phyloP scores from a whole-genome alignment of 2,113 vertebrate species.

The Fregetta grallaria region DNA sequence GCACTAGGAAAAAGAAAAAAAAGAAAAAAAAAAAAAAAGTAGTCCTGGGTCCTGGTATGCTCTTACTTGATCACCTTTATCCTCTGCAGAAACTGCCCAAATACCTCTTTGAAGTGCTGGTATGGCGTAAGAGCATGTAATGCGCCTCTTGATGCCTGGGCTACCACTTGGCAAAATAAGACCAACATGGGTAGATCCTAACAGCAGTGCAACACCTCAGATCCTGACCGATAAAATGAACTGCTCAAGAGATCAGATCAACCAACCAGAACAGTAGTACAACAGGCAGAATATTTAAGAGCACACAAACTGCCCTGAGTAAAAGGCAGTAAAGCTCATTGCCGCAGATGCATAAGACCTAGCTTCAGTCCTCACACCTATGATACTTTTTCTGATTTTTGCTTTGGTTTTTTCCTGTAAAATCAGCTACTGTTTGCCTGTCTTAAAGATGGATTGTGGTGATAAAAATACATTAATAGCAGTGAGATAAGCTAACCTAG shows the following conservation, averaged over 20 bases:
- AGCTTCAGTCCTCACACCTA: neutral
- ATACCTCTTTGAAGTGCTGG: neutral
- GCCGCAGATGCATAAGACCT: rapidly evolving
- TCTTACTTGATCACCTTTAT: neutral
- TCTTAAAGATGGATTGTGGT: neutral
- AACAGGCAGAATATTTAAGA: neutral
- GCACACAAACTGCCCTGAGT: neutral
- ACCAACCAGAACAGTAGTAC: neutral
- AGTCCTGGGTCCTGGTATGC: neutral
- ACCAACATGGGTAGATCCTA: rapidly evolving
- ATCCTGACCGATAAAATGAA: rapidly evolving
- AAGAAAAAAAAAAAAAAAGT: neutral
- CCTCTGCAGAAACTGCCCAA: neutral
- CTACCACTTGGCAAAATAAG: neutral
- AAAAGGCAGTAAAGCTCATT: neutral
- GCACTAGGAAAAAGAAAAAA: too few species aligned
- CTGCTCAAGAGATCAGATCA: neutral
- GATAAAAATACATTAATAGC: neutral
- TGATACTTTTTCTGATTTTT: too few species aligned
- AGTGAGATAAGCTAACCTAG: neutral
- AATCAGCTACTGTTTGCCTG: neutral
- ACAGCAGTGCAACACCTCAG: neutral
- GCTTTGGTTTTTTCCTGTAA: neutral
- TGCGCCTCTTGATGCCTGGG: neutral
- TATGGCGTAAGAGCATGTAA: rapidly evolving